These are phyloP conservation scores for Papilio elwesi DNA, from an alignment of 2,888 invertebrate species.

Conservation along the genomic window DNA sequence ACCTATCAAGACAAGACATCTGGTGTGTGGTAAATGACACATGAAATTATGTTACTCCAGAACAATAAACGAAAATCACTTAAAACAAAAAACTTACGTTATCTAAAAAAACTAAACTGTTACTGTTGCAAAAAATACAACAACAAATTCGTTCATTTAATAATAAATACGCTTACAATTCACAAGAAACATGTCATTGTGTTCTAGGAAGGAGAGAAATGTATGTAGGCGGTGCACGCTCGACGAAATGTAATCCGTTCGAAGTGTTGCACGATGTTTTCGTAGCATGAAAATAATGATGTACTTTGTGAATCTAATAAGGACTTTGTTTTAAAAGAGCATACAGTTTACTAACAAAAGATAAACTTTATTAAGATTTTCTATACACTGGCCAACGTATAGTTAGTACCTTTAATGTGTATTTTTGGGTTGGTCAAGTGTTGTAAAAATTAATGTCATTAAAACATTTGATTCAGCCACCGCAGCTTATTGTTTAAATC, in stretches of 20 bases:
- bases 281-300: slow-evolving; percentile 35
- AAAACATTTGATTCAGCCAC: background rate
- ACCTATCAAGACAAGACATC: too few relatives aligned
- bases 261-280: slow-evolving; percentile 19
- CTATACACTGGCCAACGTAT: background rate
- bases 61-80: too few relatives aligned
- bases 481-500: too few relatives aligned
- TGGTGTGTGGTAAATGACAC: too few relatives aligned
- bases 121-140: too few relatives aligned
- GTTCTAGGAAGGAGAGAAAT: slow-evolving; percentile 26
- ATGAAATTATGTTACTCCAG: too few relatives aligned
- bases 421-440: too few relatives aligned
- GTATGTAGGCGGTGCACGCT: slow-evolving; percentile 17
- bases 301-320: slow-evolving; percentile 1
- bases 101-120: too few relatives aligned
- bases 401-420: too few relatives aligned
- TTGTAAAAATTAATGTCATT: background rate
- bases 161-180: slow-evolving; percentile 4
- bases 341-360: background rate
- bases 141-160: background rate
- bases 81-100: too few relatives aligned
- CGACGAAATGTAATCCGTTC: slow-evolving; percentile 34
- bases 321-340: slow-evolving; percentile 2
- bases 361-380: background rate
- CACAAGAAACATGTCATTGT: slow-evolving; percentile 5